phyloP scores from a whole-genome alignment of 2,113 vertebrate genomes.

The Chloropsis cyanopogon region DNA sequence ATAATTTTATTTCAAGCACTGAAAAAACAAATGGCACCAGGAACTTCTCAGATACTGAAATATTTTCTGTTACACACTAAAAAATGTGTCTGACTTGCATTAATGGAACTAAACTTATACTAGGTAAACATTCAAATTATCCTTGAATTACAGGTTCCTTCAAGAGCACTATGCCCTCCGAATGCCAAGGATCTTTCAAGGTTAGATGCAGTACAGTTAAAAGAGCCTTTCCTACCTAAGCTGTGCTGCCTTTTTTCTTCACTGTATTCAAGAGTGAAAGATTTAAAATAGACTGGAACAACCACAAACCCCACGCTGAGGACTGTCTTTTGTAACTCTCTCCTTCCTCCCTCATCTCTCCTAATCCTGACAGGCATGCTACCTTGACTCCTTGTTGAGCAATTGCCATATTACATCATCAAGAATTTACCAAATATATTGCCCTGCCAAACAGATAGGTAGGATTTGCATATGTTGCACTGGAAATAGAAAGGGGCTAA shows the following conservation, averaged over 20 bases:
- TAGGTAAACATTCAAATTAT: neutral
- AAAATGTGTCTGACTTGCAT: neutral
- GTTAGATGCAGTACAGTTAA: neutral
- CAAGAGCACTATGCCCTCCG: neutral
- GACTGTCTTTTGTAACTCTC: neutral
- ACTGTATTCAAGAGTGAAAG: neutral
- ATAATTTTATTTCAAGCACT: neutral
- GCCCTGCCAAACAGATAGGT: neutral
- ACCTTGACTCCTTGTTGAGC: neutral
- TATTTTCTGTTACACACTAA: neutral
- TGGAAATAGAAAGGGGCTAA: neutral
- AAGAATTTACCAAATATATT: slow-evolving; percentile 29
- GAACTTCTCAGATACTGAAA: neutral
- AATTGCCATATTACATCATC: neutral
- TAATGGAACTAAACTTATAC: neutral
- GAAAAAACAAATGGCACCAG: neutral
- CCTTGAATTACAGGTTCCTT: neutral
- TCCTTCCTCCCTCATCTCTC: neutral
- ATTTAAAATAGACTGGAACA: neutral
- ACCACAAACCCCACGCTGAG: neutral
- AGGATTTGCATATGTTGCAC: neutral
- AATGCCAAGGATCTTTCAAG: neutral
- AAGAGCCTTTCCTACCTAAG: neutral
- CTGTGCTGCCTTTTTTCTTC: neutral
- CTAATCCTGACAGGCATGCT: neutral